Evolutionary conservation across 2,888 invertebrate species (phyloP), one percentile per base, ranked within the genome.

Genomic region (Halictus ligatus): DNA sequence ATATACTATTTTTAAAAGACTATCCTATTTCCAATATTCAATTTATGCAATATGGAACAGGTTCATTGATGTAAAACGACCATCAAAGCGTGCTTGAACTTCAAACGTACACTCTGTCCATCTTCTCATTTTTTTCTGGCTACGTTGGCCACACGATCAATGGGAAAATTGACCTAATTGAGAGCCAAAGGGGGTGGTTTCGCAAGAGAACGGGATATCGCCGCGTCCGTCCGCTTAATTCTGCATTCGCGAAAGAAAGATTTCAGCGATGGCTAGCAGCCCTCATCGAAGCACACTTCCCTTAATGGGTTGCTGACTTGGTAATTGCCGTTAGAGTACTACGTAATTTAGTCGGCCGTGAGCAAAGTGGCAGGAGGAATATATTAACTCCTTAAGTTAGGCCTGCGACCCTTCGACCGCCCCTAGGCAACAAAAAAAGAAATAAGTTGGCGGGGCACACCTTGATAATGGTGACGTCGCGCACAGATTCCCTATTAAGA

Each of bases 281-380:
- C 85, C 76, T 89, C 86, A 78, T 84, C 88, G 78, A 75, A 90
- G 89, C 64, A 88, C 82, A 88, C 91, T 89, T 89, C 87, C 72
- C 79, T 89, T 89, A 89, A 91, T 91, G 86, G 88, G 80, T 85
- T 90, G 89, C 91, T 91, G 91, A 91, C 91, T 91, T 88, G 89
- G 88, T 91, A 89, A 91, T 91, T 89, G 83, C 88, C 82, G 85
- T 79, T 78, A 69, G 80, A 91, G 91, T 88, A 91, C 87, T 86
- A 81, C 86, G 89, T 90, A 88, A 89, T 89, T 90, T 88, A 91
- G 90, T 89, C 88, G 84, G 74, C 80, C 83, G 83, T 88, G 87
- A 54, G 90, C 85, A 78, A 89, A 87, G 84, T 81, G 79, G 78
- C 72, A 71, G 40, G 80, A 60, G 40, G 78, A 82, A 85, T 82